These are phyloP conservation scores for Platanista minor DNA, from an alignment of 2,113 vertebrate genomes.

Conservation along the genomic window DNA sequence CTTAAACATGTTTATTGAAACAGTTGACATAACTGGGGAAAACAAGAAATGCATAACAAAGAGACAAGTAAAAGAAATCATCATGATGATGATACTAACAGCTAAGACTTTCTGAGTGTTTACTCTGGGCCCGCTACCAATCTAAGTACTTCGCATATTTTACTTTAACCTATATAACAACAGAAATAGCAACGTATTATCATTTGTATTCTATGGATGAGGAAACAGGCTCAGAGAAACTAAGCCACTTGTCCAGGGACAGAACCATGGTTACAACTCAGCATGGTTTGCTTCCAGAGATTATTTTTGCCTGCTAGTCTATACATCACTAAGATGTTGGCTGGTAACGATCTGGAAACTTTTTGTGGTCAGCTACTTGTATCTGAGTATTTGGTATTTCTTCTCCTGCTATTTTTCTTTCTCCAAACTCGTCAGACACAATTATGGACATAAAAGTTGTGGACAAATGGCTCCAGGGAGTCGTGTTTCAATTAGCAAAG, in stretches of 20 bases:
- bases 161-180: neutral
- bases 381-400: conserved; percentile 20
- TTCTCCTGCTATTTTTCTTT: conserved; percentile 13
- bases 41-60: neutral
- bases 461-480: neutral
- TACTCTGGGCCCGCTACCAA: neutral
- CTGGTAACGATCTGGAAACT: neutral
- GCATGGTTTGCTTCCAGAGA: neutral
- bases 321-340: neutral
- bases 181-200: neutral
- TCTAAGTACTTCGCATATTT: neutral
- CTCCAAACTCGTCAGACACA: neutral
- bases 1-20: neutral
- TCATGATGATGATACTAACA: neutral
- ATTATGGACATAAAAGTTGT: conserved; percentile 2
- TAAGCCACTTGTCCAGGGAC: neutral
- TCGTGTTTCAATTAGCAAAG: conserved; percentile 29
- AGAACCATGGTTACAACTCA: neutral
- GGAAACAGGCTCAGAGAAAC: neutral
- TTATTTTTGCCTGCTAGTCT: neutral
- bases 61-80: neutral
- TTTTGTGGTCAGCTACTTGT: neutral
- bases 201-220: neutral
- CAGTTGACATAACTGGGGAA: neutral
- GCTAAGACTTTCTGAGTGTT: neutral